A percentile compares a stretch with the other conserved stretches of the same genome.
Evolutionary conservation across 2,888 invertebrate species (phyloP).

Genomic region (Euplagia quadripunctaria): DNA sequence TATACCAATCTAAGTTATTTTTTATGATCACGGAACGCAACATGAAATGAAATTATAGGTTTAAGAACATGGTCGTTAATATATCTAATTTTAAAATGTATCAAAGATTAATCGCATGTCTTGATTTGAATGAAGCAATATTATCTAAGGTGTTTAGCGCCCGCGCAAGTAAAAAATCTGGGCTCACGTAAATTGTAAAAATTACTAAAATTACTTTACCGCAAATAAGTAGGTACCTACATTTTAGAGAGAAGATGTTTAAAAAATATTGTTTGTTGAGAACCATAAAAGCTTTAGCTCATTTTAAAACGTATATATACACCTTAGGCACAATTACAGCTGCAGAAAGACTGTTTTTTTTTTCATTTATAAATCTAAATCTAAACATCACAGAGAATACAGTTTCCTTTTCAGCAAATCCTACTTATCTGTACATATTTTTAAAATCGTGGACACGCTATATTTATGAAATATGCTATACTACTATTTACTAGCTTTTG

Average conservation of each 20-base stretch:
- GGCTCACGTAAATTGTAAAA: conserved; percentile 24
- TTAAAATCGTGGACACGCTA: too few relatives aligned
- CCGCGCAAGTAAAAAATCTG: conserved; percentile 17
- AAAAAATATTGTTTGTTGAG: not conserved
- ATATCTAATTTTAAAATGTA: conserved; percentile 39
- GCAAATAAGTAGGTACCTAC: conserved; percentile 6
- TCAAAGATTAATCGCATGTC: conserved; percentile 24
- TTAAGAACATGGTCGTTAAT: conserved; percentile 40
- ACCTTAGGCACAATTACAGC: not conserved
- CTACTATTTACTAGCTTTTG: too few relatives aligned
- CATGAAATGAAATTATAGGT: conserved; percentile 33
- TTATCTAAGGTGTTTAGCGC: conserved; percentile 27
- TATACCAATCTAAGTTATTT: not conserved
- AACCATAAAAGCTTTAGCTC: not conserved
- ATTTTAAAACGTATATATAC: not conserved
- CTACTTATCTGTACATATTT: not conserved
- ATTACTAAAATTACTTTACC: conserved; percentile 25
- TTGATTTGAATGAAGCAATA: conserved; percentile 35
- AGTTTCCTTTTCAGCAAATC: not conserved
- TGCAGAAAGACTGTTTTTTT: not conserved
- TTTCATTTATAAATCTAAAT: not conserved
- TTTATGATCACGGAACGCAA: not conserved
- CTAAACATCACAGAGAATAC: not conserved
- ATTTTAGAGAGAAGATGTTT: conserved; percentile 14
- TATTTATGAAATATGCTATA: too few relatives aligned